Conservation (phyloP, 2,797 vertebrate genomes). For the Denticeps clupeoides region DNA sequence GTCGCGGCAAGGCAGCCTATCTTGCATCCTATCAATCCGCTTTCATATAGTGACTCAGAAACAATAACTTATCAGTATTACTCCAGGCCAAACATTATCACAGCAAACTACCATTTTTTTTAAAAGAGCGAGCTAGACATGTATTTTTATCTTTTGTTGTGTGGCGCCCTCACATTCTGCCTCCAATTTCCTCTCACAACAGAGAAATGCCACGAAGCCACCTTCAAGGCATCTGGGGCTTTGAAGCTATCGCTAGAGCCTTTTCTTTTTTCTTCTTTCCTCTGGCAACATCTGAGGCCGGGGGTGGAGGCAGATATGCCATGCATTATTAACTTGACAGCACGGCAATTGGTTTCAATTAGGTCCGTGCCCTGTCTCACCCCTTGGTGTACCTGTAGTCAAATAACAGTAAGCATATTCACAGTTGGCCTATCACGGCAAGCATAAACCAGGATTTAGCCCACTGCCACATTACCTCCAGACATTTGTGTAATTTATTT, state of each 20-base stretch:
- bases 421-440: slow-evolving; percentile 5
- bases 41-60: slow-evolving; percentile 1
- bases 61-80: not conserved
- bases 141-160: not conserved
- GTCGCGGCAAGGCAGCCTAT: no score
- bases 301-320: slow-evolving; percentile 27
- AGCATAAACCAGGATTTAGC: slow-evolving; percentile 6
- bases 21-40: no score
- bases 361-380: slow-evolving; percentile 18
- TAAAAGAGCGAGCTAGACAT: no score
- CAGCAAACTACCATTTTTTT: not conserved
- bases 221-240: slow-evolving; percentile 14
- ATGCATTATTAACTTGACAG: slow-evolving; percentile 33
- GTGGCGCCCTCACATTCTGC: slow-evolving; percentile 4
- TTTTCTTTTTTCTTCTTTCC: not conserved
- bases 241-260: slow-evolving; percentile 20
- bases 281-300: slow-evolving; percentile 12
- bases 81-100: not conserved
- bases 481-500: slow-evolving; percentile 30
- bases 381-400: slow-evolving; percentile 16
- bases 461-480: slow-evolving; percentile 10
- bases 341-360: slow-evolving; percentile 38
- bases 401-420: slow-evolving; percentile 22
- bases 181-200: slow-evolving; percentile 10
- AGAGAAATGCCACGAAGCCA: slow-evolving; percentile 16